Conservation (phyloP, 30 jellyfish, hydroid and myxozoan species). For the Chironex yamaguchii region DNA sequence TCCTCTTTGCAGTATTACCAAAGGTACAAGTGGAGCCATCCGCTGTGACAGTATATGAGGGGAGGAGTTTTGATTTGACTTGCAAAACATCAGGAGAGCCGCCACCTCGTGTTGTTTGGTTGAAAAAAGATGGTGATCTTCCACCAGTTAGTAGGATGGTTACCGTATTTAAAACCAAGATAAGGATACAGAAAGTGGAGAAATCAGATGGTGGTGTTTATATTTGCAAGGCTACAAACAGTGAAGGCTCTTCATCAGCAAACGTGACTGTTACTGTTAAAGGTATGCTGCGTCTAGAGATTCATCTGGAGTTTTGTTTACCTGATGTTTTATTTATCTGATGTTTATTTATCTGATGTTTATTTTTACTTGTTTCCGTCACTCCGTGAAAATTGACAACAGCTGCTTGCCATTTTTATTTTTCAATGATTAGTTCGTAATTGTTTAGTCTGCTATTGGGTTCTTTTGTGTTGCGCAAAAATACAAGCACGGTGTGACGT, state of each 20-base stretch:
- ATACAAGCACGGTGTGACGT: too few relatives aligned
- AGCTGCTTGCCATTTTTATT: too few relatives aligned
- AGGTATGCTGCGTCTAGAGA: too few relatives aligned
- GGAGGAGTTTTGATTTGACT: conserved; percentile 60
- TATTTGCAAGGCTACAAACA: conserved; percentile 79
- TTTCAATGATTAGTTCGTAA: too few relatives aligned
- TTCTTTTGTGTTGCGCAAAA: too few relatives aligned
- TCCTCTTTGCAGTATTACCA: conserved; percentile 85
- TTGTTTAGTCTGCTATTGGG: too few relatives aligned
- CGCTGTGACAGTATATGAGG: conserved; percentile 68
- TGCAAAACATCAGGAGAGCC: conserved; percentile 84
- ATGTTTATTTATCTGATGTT: not conserved
- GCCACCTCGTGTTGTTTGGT: conserved; percentile 62
- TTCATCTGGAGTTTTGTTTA: too few relatives aligned
- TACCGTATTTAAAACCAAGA: conserved; percentile 13
- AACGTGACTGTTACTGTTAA: conserved; percentile 68
- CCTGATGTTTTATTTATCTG: not conserved
- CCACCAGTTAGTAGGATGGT: conserved; percentile 61
- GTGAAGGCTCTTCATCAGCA: conserved; percentile 79
- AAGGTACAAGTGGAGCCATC: conserved; percentile 38
- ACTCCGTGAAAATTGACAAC: too few relatives aligned
- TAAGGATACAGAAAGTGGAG: conserved; percentile 31
- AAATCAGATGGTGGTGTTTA: conserved; percentile 82
- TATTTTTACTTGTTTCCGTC: not conserved
- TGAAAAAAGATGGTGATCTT: conserved; percentile 44